Base-by-base conservation (phyloP, 2,888 invertebrate genomes). In the Lycaena phlaeas region DNA sequence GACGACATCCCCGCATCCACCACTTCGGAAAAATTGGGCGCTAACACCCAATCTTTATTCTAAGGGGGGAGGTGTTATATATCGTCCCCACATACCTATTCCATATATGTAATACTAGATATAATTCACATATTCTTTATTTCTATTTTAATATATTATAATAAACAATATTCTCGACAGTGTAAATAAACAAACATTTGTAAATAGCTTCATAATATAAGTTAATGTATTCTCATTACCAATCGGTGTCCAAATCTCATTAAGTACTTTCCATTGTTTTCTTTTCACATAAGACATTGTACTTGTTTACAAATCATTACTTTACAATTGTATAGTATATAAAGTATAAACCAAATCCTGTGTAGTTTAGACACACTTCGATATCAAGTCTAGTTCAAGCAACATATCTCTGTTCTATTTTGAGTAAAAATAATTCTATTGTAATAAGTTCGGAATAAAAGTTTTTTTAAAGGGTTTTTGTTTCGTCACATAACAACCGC, bases 41-140 rank as follows among this genome's bases (percentile, higher is more conserved):
- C 37, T n/a, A 38, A 38, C 29, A 31, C 36, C 41, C 43, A 38
- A 45, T 45, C 45, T 45, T 45, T 45, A 27, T 43, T 45, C 43
- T 43, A 43, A 43, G 41, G 27, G 43, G 45, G 45, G 43, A 40
- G 37, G 42, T 44, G 44, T 41, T 44, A 44, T 10, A 27, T 39
- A 38, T 36, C 26, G n/a, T n/a, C n/a, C n/a, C n/a, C n/a, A n/a
- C n/a, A n/a, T n/a, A n/a, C n/a, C n/a, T n/a, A n/a, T n/a, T n/a
- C n/a, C n/a, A n/a, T n/a, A n/a, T n/a, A n/a, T n/a, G n/a, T n/a
- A n/a, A n/a, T n/a, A n/a, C n/a, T n/a, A n/a, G n/a, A n/a, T n/a
- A n/a, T n/a, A n/a, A n/a, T n/a, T n/a, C n/a, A n/a, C n/a, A n/a
- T n/a, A 2, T 10, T 4, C 27, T 22, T 22, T 2, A 22, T 22